Evolutionary conservation across 2,113 vertebrate genomes (phyloP).

Genomic region (Microtus montanus): DNA sequence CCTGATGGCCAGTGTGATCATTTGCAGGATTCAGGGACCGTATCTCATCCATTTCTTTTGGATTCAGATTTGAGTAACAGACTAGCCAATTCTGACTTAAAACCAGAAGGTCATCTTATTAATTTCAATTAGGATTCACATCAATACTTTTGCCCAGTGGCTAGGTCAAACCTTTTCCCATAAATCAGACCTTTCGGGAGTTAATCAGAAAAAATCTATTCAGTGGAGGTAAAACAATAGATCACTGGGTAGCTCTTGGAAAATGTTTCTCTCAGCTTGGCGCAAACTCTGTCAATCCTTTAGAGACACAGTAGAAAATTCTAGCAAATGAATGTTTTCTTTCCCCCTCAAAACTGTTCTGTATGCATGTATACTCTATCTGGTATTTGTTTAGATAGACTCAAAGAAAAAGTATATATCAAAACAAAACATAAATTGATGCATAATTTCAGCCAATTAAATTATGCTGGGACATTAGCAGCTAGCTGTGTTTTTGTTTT

Average conservation of each 20-base stretch:
- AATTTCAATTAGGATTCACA: slow-evolving; percentile 46
- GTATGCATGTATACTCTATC: neutral
- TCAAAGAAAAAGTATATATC: neutral
- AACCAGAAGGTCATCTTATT: slow-evolving; percentile 31
- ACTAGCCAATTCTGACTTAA: slow-evolving; percentile 22
- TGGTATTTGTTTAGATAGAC: slow-evolving; percentile 6
- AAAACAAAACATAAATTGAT: neutral
- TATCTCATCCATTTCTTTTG: neutral
- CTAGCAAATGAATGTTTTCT: neutral
- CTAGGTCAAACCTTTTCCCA: slow-evolving; percentile 5
- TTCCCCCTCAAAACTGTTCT: neutral
- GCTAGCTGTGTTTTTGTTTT: neutral
- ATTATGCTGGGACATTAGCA: neutral
- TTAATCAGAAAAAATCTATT: slow-evolving; percentile 60
- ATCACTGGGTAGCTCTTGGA: neutral
- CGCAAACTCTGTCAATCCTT: neutral
- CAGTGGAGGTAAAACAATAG: slow-evolving; percentile 2
- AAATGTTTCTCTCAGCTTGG: neutral
- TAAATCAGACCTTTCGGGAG: slow-evolving; percentile 27
- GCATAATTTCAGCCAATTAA: neutral
- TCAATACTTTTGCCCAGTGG: slow-evolving; percentile 19
- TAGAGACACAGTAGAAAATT: neutral
- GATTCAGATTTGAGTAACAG: neutral
- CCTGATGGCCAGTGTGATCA: neutral
- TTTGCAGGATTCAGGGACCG: neutral